Conservation (phyloP, 2,113 vertebrate genomes). For the Grus americana region DNA sequence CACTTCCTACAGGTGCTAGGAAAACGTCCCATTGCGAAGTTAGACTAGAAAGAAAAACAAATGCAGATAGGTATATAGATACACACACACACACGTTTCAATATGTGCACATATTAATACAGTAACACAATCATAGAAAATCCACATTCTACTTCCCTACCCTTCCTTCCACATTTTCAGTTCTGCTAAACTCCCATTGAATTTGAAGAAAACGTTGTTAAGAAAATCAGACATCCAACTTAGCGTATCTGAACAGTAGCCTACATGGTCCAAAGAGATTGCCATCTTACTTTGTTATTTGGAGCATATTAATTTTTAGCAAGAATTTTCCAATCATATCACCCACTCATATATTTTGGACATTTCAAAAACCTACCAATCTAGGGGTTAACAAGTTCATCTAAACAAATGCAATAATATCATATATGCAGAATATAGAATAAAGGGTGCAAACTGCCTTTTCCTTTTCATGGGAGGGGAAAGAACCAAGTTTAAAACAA, state of each 20-base stretch:
- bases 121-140: neutral
- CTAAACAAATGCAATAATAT: neutral
- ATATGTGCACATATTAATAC: neutral
- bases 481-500: neutral
- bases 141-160: neutral
- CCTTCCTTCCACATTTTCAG: neutral
- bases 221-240: neutral
- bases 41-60: conserved; percentile 83
- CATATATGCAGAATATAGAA: neutral
- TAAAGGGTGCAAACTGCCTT: neutral
- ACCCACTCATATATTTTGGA: neutral
- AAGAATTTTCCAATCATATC: neutral
- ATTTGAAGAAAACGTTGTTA: neutral
- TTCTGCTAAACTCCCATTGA: neutral
- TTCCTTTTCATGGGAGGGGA: neutral
- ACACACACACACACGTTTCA: neutral
- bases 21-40: conserved; percentile 98
- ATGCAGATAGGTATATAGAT: neutral
- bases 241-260: neutral
- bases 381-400: neutral
- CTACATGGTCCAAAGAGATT: neutral
- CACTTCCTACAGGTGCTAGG: conserved; percentile 96
- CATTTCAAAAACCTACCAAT: neutral
- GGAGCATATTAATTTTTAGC: neutral
- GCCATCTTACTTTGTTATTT: neutral